Conservation (phyloP, 2,113 vertebrate species). For the Apteryx owenii region DNA sequence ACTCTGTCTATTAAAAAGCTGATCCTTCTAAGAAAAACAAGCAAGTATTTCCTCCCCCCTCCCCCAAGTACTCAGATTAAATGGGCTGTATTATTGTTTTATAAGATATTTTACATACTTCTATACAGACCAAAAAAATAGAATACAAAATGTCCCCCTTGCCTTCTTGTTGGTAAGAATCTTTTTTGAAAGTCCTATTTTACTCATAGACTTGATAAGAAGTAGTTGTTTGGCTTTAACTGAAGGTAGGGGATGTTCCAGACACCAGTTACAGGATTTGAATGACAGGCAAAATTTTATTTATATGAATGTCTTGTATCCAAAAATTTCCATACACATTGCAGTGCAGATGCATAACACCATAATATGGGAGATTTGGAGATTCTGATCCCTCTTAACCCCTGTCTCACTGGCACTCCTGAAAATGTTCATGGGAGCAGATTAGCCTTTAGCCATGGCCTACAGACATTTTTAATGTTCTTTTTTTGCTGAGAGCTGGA, state of each 20-base stretch:
- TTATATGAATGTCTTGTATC: neutral
- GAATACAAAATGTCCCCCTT: neutral
- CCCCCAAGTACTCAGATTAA: neutral
- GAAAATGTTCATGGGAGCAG: neutral
- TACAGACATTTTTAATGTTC: neutral
- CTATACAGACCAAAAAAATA: neutral
- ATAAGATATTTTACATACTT: neutral
- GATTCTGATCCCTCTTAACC: neutral
- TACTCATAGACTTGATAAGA: neutral
- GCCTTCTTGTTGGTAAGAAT: neutral
- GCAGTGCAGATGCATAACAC: neutral
- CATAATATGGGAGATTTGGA: accelerated
- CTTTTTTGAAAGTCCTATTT: neutral
- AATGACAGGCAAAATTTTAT: neutral
- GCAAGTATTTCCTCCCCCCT: neutral
- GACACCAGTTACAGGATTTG: neutral
- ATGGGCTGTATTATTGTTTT: neutral
- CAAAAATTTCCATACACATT: neutral
- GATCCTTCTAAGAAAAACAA: neutral
- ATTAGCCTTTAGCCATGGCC: neutral
- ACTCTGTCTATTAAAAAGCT: neutral
- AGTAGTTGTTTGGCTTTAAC: neutral
- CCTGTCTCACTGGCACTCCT: neutral
- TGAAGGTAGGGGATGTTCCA: neutral
- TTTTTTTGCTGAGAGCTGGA: neutral